Percentiles rank a stretch among this genome's conserved stretches.
phyloP scores from a whole-genome alignment of 1,140 invertebrate genomes.

The Tribolium castaneum region DNA sequence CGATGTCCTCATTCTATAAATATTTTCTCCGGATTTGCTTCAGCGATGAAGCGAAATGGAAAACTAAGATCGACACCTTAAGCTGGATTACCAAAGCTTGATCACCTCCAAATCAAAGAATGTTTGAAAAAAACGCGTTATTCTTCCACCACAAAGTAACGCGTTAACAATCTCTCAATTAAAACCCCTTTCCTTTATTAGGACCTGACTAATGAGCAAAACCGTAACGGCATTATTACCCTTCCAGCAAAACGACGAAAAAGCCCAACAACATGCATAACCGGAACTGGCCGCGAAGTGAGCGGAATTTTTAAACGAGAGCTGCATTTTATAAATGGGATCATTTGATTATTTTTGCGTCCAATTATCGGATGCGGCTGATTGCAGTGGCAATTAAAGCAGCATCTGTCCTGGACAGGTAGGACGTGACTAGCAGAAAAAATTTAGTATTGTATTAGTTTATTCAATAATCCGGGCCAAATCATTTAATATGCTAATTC shows the following conservation, averaged over 20 bases:
- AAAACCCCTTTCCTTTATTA: background rate
- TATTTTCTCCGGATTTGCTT: background rate
- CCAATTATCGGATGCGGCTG: constrained; percentile 26
- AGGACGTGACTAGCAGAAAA: constrained; percentile 27
- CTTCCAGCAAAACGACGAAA: background rate
- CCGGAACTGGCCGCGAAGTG: background rate
- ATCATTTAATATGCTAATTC: constrained; percentile 7
- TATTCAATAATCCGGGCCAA: background rate
- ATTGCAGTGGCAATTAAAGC: constrained; percentile 26
- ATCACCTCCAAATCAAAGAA: background rate
- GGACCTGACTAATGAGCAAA: constrained; percentile 1
- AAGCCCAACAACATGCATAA: background rate
- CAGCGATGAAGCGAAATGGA: background rate
- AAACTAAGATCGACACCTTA: background rate
- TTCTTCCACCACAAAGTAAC: background rate
- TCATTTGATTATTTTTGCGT: constrained; percentile 34
- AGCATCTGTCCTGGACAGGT: constrained; percentile 28
- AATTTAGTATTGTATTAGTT: too few species aligned
- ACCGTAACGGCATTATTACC: constrained; percentile 6
- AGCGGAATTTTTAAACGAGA: constrained; percentile 21
- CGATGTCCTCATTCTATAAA: background rate
- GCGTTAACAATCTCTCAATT: background rate
- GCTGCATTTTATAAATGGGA: constrained; percentile 11
- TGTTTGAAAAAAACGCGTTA: background rate
- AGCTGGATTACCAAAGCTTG: background rate